These are phyloP conservation scores for Aurelia aurita complex sp. Pacific DNA, from an alignment of 30 jellyfish, hydroid and myxozoan genomes.

Conservation along the genomic window DNA sequence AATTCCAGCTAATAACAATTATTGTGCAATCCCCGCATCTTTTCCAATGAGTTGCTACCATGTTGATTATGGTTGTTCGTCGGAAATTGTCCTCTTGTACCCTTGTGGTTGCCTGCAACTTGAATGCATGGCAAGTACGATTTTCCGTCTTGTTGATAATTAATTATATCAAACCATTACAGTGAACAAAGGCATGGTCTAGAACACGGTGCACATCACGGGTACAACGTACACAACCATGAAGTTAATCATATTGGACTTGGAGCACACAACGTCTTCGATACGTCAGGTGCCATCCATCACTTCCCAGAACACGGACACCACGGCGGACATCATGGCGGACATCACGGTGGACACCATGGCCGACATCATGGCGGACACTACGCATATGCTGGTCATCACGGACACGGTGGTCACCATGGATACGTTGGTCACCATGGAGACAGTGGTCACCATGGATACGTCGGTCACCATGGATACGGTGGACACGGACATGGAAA, in stretches of 20 bases:
- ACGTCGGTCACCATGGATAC: slow-evolving; percentile 32
- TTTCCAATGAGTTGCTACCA: no score
- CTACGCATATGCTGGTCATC: not conserved
- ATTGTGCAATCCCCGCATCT: no score
- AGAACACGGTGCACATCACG: slow-evolving; percentile 32
- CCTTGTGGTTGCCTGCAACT: no score
- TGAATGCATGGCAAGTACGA: no score
- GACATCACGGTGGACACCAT: slow-evolving; percentile 13
- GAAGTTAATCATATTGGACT: not conserved
- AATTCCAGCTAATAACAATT: no score
- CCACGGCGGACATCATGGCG: slow-evolving; percentile 55
- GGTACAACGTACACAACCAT: slow-evolving; percentile 15
- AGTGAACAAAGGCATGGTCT: slow-evolving; percentile 50
- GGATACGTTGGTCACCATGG: slow-evolving; percentile 29
- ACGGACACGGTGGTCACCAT: not conserved
- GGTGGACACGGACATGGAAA: slow-evolving; percentile 28
- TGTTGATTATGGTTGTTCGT: no score
- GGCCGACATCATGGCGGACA: slow-evolving; percentile 24
- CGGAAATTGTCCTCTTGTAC: no score
- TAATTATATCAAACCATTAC: not conserved
- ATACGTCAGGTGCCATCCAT: slow-evolving; percentile 17
- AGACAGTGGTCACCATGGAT: slow-evolving; percentile 34
- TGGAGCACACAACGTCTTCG: slow-evolving; percentile 1
- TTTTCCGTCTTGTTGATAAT: no score
- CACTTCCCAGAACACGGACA: slow-evolving; percentile 50